Conservation (phyloP, 2,113 vertebrate genomes). For the Falco punctatus region DNA sequence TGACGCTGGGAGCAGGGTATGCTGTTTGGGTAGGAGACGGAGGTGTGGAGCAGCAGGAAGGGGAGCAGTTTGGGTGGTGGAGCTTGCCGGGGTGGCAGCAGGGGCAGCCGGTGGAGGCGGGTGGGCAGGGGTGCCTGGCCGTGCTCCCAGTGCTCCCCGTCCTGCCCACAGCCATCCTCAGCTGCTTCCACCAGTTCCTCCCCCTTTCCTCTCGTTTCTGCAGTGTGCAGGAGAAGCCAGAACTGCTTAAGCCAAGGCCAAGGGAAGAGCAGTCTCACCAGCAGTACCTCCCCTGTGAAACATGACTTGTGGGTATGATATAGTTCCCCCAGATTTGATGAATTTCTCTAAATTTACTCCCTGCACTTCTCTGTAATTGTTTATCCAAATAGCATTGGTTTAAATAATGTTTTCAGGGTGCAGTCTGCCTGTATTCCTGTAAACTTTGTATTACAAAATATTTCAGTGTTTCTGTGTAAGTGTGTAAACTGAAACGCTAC, state of each 20-base stretch:
- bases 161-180: neutral
- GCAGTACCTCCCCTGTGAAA: accelerated
- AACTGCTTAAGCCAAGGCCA: neutral
- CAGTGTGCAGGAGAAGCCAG: too few species aligned
- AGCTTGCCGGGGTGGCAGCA: too few species aligned
- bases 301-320: accelerated
- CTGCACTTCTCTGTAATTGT: neutral
- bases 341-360: neutral
- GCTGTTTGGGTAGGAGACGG: neutral
- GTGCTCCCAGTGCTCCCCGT: neutral
- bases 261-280: neutral
- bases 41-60: neutral
- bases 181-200: neutral
- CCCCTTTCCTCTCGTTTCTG: neutral
- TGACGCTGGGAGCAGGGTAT: accelerated
- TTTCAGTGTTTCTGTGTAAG: neutral
- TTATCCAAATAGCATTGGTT: neutral
- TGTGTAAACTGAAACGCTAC: neutral
- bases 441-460: neutral
- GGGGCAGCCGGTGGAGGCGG: neutral
- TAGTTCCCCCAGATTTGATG: too few species aligned
- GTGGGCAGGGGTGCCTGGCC: neutral
- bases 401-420: neutral
- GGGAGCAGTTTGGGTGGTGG: neutral
- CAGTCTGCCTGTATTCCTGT: neutral